phyloP scores from a whole-genome alignment of 2,113 vertebrate species.

The Silurus asotus region DNA sequence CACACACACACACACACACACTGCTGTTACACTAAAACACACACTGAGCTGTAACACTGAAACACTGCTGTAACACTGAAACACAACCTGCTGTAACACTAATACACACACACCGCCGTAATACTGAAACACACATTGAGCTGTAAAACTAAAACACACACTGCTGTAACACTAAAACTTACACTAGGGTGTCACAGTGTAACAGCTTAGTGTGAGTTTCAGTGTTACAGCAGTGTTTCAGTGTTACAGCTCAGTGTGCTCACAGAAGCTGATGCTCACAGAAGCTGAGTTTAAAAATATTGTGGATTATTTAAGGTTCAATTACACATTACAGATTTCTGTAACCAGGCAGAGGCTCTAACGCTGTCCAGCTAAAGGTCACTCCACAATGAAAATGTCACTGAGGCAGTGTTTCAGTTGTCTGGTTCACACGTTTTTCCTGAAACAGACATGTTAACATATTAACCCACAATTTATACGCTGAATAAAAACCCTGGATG shows the following conservation, averaged over 20 bases:
- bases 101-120: background rate
- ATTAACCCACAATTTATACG: background rate
- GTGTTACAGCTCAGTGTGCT: background rate
- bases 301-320: background rate
- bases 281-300: background rate
- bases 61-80: background rate
- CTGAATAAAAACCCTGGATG: background rate
- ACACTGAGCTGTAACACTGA: background rate
- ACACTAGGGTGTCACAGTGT: background rate
- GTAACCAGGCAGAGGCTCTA: background rate
- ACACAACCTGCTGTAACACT: background rate
- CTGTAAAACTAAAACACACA: too few relatives aligned
- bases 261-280: background rate
- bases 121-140: background rate
- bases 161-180: background rate
- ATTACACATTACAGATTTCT: background rate
- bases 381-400: background rate
- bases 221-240: background rate
- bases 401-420: background rate
- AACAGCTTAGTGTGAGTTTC: background rate
- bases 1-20: too few relatives aligned
- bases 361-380: background rate
- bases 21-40: background rate
- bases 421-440: background rate
- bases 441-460: background rate